Evolutionary conservation across 2,888 invertebrate species (phyloP), one percentile per base, ranked within the genome.

Genomic region (Julus scanicus): DNA sequence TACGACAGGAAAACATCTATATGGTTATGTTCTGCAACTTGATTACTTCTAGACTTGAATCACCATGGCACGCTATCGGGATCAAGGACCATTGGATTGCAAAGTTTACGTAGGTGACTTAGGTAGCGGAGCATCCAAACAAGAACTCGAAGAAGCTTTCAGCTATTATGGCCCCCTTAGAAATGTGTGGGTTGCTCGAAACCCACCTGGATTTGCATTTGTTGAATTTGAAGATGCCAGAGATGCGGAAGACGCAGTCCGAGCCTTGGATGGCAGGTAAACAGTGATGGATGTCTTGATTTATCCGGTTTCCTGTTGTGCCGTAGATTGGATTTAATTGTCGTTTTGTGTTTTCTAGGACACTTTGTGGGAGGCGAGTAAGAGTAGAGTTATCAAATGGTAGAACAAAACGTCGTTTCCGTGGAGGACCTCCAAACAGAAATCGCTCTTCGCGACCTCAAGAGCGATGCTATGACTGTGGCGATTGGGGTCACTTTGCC

Each of bases 381-480:
- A 94, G 98, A 86, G 98, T 98, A 11, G 98, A 98, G 93, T 94
- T 97, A 93, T 98, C 98, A 2, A 97, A 96, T 91, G 98, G 98
- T 37, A 96, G 96, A 92, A 91, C 92, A 0, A 90, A 90, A 71
- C 90, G 90, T 0, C 89, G 90, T 48, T 90, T 89, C 53, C 89
- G 90, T 37, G 90, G 90, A 29, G 92, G 86, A 91, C 91, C 17
- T 92, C 91, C 89, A 91, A 91, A 29, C 91, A 91, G 92, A 88
- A 91, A 88, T n/a, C 93, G 95, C 86, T 95, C 97, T 37, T 96
- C 97, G 91, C 96, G 97, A 90, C 96, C 97, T 13, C 97, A 97
- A 91, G 98, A 98, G 93, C 95, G 97, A 89, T 98, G 98, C 92
- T 98, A 98, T 92, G 97, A 98, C 92, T 98, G 98, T 93, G 98